A percentile compares a stretch with the other conserved stretches of the same genome.
Evolutionary conservation across 2,888 invertebrate species (phyloP).

Genomic region (Aphrophora alni): DNA sequence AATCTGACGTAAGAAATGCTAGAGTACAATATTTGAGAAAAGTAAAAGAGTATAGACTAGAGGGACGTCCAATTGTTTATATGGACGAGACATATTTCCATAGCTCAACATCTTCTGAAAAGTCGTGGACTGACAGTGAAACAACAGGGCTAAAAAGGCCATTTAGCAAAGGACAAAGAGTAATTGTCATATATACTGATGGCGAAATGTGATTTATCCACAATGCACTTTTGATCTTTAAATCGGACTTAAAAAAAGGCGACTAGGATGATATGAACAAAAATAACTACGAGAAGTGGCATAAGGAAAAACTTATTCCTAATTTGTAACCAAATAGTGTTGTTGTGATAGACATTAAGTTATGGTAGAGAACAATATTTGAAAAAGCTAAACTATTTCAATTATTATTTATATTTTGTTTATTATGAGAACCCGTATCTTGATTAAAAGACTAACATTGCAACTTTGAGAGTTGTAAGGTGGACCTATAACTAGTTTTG

Average conservation of each 20-base stretch:
- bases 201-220: conserved; percentile 12
- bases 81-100: not conserved
- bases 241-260: not conserved
- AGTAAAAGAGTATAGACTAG: not conserved
- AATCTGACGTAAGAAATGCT: not conserved
- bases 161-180: not conserved
- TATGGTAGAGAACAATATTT: too few relatives aligned
- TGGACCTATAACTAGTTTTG: too few relatives aligned
- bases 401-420: too few relatives aligned
- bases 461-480: too few relatives aligned
- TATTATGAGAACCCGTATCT: too few relatives aligned
- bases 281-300: conserved; percentile 14
- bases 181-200: conserved; percentile 8
- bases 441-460: too few relatives aligned
- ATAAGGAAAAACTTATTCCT: conserved; percentile 6
- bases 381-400: too few relatives aligned
- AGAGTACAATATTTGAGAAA: not conserved
- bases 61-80: conserved; percentile 14
- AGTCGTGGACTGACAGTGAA: not conserved
- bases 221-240: not conserved
- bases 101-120: not conserved
- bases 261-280: too few relatives aligned
- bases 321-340: conserved; percentile 9
- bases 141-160: not conserved
- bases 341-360: conserved; percentile 10